These are phyloP conservation scores for Rhipidura dahli DNA, from an alignment of 2,113 vertebrate genomes.

Conservation along the genomic window DNA sequence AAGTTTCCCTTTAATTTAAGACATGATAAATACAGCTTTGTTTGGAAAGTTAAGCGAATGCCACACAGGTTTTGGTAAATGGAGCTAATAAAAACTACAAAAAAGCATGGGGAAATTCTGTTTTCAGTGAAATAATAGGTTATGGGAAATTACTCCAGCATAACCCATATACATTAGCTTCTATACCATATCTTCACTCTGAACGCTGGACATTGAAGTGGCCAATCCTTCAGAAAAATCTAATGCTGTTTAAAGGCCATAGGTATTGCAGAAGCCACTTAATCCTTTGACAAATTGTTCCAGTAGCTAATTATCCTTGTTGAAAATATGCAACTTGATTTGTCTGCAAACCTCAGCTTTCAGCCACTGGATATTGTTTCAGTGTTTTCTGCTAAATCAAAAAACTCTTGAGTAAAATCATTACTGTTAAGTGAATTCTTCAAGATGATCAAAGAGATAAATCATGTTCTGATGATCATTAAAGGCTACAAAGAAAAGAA, in stretches of 20 bases:
- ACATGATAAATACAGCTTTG: constrained; percentile 5
- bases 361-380: background rate
- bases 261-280: background rate
- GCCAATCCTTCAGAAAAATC: background rate
- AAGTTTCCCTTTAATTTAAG: constrained; percentile 50
- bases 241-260: background rate
- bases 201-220: background rate
- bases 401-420: background rate
- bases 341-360: background rate
- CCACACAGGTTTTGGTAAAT: background rate
- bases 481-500: background rate
- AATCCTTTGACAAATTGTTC: background rate
- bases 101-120: background rate
- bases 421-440: background rate
- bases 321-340: background rate
- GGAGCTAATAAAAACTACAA: background rate
- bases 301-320: background rate
- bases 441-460: background rate
- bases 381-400: background rate
- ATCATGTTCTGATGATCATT: background rate
- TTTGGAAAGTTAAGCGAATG: background rate
- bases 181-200: background rate
- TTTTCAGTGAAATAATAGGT: background rate
- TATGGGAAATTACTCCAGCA: background rate
- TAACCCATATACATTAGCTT: background rate